Evolutionary conservation across 1,140 invertebrate species (phyloP).

Genomic region (Apis mellifera): Amel_HAv3.1 CM009944.2:4476001-4476500

Average conservation of each 20-base stretch:
- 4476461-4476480: conserved; percentile 9
- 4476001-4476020: conserved; percentile 49
- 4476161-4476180: background rate
- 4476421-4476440: conserved; percentile 16
- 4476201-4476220: background rate
- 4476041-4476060: conserved; percentile 30
- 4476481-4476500: conserved; percentile 7
- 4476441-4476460: background rate
- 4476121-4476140: background rate
- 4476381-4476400: background rate
- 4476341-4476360: background rate
- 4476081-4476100: conserved; percentile 5
- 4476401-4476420: background rate
- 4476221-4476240: too few relatives aligned
- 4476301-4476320: background rate
- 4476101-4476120: background rate
- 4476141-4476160: background rate
- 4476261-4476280: too few relatives aligned
- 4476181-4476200: background rate
- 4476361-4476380: background rate
- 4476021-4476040: conserved; percentile 1
- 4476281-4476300: too few relatives aligned
- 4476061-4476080: conserved; percentile 7
- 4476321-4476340: too few relatives aligned
- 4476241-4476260: too few relatives aligned